Evolutionary conservation across 2,113 vertebrate genomes (phyloP), one percentile per base, ranked within the genome.

Genomic region (Ploceus nigricollis): DNA sequence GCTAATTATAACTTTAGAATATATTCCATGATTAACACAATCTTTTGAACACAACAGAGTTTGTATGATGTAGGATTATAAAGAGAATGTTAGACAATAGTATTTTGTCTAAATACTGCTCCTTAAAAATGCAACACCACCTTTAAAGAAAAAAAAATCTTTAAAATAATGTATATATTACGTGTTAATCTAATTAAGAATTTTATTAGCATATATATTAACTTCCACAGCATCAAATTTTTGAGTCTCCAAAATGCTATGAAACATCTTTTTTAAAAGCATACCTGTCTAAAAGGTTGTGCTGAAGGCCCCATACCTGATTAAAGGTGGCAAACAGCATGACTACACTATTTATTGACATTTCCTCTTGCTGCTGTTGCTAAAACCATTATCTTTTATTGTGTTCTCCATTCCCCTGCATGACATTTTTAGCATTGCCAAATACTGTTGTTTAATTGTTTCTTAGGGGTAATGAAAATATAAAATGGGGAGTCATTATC

Each of bases 131-230:
- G 4, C 3, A 44, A 27, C 11, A 28, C 1, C 3, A 58, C 3
- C 10, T 73, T 22, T 39, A 48, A 37, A 30, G 14, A 42, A 63
- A 71, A 75, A 56, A 47, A 39, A 12, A 8, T 28, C 20, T 40
- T 82, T 35, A 63, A 77, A 84, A 44, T 33, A 61, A 53, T 0
- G 0, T 24, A 25, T 21, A 0, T 11, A 40, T 61, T 53, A 37
- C 23, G 11, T 57, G 24, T 54, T 77, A 77, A 35, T 35, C 24
- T 20, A 79, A 44, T 66, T 60, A 86, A 58, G 28, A 48, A 54
- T 76, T 75, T 71, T 76, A 64, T 47, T 37, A 69, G 4, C 13
- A 21, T 42, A 19, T 35, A 25, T 25, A 28, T 58, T 44, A 84
- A 69, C 15, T 56, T 77, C 27, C 63, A 53, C 8, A 63, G 2